Base-by-base conservation (phyloP, 2,888 invertebrate genomes). In the Zaprionus lineosus region DNA sequence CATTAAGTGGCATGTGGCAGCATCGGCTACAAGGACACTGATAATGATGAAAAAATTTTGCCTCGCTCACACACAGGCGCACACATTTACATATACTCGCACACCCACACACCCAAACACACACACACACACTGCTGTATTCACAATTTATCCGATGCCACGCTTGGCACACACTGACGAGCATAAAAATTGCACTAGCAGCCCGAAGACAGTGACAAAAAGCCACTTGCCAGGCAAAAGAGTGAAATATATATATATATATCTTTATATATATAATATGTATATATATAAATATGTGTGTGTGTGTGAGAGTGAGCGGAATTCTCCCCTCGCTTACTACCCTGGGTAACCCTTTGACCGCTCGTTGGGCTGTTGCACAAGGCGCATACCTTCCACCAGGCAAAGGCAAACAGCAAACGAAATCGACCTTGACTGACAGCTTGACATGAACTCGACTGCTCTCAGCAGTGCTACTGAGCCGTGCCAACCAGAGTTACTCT, bases 361-460 rank as follows among this genome's bases (percentile, higher is more conserved):
- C 51, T 34, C 29, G 63, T 18, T 56, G 63, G 46, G 41, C 46
- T 69, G 59, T 48, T 69, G 61, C 71, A 65, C 72, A 66, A 50
- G 65, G 57, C 61, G 44, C 55, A 71, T 40, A 41, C 74, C 58
- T 66, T 55, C 51, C 55, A 72, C 69, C 65, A 51, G 50, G 31
- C 19, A 40, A 37, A 37, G 39, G 56, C 57, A 50, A 43, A 52
- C 60, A 60, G 60, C 61, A 76, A 72, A 69, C 69, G 78, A 78
- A 74, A 83, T 74, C 81, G 81, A 84, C 81, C 81, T 82, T 82
- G 81, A 82, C 81, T 82, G 81, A 76, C 84, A 82, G 84, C 84
- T 82, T 82, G 81, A 82, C 81, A 76, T 76, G 78, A 82, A 82
- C 81, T 82, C 84, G 66, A 57, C 83, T 77, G 84, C 66, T 60